Evolutionary conservation across 2,113 vertebrate genomes (phyloP).

Genomic region (Fulmarus glacialis): DNA sequence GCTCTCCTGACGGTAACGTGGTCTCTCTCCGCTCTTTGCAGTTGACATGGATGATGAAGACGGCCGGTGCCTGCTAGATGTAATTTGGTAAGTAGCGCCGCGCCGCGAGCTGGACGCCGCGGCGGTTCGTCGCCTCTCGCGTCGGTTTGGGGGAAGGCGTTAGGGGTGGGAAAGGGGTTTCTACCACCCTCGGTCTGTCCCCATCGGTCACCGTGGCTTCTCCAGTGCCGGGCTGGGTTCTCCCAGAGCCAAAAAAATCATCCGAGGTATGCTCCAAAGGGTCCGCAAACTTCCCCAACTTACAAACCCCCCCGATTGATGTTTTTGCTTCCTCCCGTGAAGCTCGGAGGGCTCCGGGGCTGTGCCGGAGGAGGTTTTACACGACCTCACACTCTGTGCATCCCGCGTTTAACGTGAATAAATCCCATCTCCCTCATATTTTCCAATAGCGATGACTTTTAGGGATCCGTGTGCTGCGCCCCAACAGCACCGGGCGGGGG

Average conservation of each 20-base stretch:
- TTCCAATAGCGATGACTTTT: rapidly evolving
- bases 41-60: slow-evolving; percentile 99
- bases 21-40: slow-evolving; percentile 57
- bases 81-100: slow-evolving; percentile 90
- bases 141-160: no score
- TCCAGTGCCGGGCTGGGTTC: background rate
- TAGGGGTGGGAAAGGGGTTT: background rate
- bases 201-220: background rate
- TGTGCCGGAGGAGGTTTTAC: background rate
- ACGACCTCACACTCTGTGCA: rapidly evolving
- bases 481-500: no score
- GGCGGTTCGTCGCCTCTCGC: no score
- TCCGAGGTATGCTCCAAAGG: background rate
- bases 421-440: background rate
- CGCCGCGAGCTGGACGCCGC: background rate
- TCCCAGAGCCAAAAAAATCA: background rate
- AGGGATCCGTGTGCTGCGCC: background rate
- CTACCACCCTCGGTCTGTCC: background rate
- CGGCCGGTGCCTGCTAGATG: slow-evolving; percentile 98
- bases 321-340: no score
- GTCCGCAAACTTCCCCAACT: background rate
- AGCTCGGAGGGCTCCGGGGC: background rate
- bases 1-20: background rate
- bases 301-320: rapidly evolving
- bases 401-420: no score